These are phyloP conservation scores for Plecturocebus donacophilus DNA, from an alignment of 2,113 vertebrate genomes.

Conservation along the genomic window DNA sequence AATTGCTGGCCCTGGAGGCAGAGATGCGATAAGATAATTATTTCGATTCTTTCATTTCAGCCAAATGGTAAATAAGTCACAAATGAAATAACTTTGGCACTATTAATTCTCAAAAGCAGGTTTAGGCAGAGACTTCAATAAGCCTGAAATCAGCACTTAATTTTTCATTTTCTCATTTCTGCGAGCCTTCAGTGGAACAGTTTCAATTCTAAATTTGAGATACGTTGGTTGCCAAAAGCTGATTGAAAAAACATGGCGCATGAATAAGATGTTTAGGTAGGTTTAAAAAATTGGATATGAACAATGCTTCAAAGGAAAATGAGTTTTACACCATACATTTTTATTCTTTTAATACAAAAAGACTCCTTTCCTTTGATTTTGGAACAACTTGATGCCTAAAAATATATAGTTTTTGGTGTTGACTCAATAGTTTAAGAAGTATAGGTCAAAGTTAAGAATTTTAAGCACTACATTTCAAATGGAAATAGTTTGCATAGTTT, in stretches of 20 bases:
- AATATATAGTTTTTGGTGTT: conserved; percentile 6
- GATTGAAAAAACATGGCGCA: conserved; percentile 81
- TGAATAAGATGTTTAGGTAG: conserved; percentile 76
- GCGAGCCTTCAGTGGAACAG: conserved; percentile 72
- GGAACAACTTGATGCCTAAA: conserved; percentile 26
- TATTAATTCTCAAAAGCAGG: conserved; percentile 80
- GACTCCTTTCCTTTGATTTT: conserved; percentile 43
- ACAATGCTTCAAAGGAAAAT: conserved; percentile 53
- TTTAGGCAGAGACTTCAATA: conserved; percentile 79
- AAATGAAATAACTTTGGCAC: conserved; percentile 82
- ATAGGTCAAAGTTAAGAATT: conserved; percentile 43
- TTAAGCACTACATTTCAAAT: conserved; percentile 55
- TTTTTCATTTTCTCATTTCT: conserved; percentile 84
- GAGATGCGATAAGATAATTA: conserved; percentile 80
- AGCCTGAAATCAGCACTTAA: conserved; percentile 84
- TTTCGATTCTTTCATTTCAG: conserved; percentile 76
- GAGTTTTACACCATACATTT: background rate
- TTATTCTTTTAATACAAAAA: conserved; percentile 54
- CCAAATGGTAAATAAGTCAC: conserved; percentile 83
- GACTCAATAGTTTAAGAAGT: conserved; percentile 42
- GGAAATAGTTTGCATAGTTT: conserved; percentile 64
- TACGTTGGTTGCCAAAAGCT: conserved; percentile 79
- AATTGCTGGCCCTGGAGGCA: conserved; percentile 66
- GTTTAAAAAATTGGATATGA: conserved; percentile 46
- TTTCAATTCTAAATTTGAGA: conserved; percentile 79